Percentiles rank a stretch among this genome's conserved stretches.
phyloP scores from a whole-genome alignment of 2,113 vertebrate species.

The Mormyrus iriodes region DNA sequence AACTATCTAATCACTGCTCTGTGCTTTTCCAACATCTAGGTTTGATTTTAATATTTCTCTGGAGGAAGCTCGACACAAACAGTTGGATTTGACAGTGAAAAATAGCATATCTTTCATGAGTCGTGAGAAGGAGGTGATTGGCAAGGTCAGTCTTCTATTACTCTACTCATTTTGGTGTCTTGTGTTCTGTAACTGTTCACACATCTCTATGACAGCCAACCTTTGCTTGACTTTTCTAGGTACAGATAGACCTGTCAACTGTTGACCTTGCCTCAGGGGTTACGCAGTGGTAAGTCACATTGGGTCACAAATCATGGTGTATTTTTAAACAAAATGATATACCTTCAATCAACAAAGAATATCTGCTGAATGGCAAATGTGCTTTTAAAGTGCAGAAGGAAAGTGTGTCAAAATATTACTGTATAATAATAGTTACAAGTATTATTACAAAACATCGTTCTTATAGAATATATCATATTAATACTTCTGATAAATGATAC shows the following conservation, averaged over 20 bases:
- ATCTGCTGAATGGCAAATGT: background rate
- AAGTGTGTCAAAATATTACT: background rate
- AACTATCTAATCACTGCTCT: background rate
- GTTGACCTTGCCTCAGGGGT: slow-evolving; percentile 68
- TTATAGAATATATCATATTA: too few species aligned
- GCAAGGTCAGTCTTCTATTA: slow-evolving; percentile 64
- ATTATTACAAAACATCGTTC: too few species aligned
- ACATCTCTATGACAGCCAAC: background rate
- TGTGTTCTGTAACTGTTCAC: background rate
- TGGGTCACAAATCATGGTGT: background rate
- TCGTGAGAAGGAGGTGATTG: slow-evolving; percentile 75
- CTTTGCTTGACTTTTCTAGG: slow-evolving; percentile 46
- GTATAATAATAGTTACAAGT: background rate
- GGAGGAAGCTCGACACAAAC: slow-evolving; percentile 68
- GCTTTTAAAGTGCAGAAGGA: background rate
- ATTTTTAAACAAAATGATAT: background rate
- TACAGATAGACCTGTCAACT: slow-evolving; percentile 72
- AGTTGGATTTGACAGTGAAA: slow-evolving; percentile 78
- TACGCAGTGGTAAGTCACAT: slow-evolving; percentile 69
- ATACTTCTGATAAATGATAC: too few species aligned
- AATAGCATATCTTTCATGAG: slow-evolving; percentile 82
- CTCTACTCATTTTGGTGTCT: background rate
- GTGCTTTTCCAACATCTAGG: slow-evolving; percentile 44
- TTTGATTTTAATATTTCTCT: slow-evolving; percentile 81
- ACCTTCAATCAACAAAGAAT: background rate